phyloP scores from a whole-genome alignment of 2,113 vertebrate species.

The Eupsittula cactorum region DNA sequence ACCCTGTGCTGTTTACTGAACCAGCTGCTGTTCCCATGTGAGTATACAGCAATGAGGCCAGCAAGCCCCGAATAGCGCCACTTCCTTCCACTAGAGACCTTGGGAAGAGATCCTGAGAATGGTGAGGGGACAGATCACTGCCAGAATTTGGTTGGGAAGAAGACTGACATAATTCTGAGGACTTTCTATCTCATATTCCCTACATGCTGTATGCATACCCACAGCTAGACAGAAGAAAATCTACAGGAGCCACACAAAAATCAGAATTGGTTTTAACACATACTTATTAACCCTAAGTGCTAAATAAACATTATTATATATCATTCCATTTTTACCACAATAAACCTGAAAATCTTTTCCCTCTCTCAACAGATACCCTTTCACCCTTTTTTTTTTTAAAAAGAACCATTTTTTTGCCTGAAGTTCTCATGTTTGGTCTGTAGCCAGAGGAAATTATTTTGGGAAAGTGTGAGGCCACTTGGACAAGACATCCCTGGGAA shows the following conservation, averaged over 20 bases:
- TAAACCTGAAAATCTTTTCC: not conserved
- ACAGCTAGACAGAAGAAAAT: not conserved
- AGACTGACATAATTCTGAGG: not conserved
- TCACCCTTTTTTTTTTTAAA: not conserved
- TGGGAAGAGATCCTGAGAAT: not conserved
- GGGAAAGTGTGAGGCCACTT: slow-evolving; percentile 56
- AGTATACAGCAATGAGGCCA: not conserved
- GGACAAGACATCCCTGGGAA: slow-evolving; percentile 61
- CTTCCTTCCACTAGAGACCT: not conserved
- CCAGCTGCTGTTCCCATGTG: not conserved
- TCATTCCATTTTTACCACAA: not conserved
- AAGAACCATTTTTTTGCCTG: slow-evolving; percentile 5
- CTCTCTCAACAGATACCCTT: not conserved
- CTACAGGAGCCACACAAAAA: not conserved
- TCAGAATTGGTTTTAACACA: not conserved
- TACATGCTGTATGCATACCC: not conserved
- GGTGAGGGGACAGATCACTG: not conserved
- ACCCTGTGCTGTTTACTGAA: not conserved
- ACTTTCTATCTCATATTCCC: not conserved
- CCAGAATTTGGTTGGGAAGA: not conserved
- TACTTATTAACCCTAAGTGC: not conserved
- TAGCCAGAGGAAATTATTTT: slow-evolving; percentile 63
- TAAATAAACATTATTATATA: not conserved
- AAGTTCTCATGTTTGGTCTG: slow-evolving; percentile 24
- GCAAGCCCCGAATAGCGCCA: not conserved